Conservation (phyloP, 2,797 vertebrate species). For the Anabas testudineus region DNA sequence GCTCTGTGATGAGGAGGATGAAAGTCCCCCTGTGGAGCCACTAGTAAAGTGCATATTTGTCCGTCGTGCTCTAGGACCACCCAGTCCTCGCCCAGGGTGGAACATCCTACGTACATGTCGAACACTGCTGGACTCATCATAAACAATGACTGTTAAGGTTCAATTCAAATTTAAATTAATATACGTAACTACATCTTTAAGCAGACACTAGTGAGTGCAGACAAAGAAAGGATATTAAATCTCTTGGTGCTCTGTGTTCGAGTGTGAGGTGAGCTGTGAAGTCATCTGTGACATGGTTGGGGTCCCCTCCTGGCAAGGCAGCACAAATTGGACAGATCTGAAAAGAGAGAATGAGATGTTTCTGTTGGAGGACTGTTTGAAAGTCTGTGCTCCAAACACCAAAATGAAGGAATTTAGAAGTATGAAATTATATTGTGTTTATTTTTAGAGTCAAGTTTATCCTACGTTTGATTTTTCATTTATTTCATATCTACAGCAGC, state of each 20-base stretch:
- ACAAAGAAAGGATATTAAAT: slow-evolving; percentile 97
- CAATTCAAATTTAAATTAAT: slow-evolving; percentile 3
- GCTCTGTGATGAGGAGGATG: slow-evolving; percentile 95
- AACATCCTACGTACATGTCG: slow-evolving; percentile 99
- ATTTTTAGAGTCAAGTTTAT: background rate
- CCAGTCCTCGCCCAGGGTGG: slow-evolving; percentile 96
- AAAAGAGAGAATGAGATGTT: slow-evolving; percentile 66
- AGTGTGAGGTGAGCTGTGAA: slow-evolving; percentile 99
- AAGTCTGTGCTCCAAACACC: background rate
- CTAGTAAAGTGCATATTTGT: slow-evolving; percentile 99
- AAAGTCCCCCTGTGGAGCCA: slow-evolving; percentile 94
- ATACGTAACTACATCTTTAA: background rate
- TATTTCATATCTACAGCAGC: background rate
- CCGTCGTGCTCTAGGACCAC: slow-evolving; percentile 95
- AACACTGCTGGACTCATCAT: slow-evolving; percentile 99
- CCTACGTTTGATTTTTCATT: no score
- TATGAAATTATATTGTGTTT: no score
- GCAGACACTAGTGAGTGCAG: background rate
- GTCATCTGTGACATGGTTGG: slow-evolving; percentile 99
- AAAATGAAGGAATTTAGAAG: background rate
- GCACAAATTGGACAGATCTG: slow-evolving; percentile 99
- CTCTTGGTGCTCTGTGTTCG: slow-evolving; percentile 99
- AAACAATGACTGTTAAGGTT: slow-evolving; percentile 84
- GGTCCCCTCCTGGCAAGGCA: slow-evolving; percentile 98
- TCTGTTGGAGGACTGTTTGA: background rate